Base-by-base conservation (phyloP, 2,888 invertebrate genomes). In the Drosophila pseudotalamancana region DNA sequence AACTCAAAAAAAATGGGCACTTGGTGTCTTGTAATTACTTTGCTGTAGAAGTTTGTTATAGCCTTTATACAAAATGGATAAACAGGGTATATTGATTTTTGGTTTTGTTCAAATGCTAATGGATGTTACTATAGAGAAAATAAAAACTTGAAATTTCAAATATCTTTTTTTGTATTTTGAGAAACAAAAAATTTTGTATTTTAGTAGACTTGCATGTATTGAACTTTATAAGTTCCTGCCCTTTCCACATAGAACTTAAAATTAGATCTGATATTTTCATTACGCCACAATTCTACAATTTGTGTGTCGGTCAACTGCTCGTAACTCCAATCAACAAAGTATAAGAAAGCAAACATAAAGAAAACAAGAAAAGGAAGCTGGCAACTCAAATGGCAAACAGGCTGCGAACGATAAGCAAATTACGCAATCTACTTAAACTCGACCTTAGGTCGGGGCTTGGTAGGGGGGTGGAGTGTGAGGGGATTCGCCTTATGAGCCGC, bases 341-440 rank as follows among this genome's bases (percentile, higher is more conserved):
- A 53, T n/a, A 49, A 34, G 14, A 27, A 43, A 31, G 14, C 19
- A 31, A 21, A 45, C 5, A 45, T 27, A n/a, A 19, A 25, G 8
- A 11, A 6, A 32, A 21, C 59, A 32, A 32, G 37, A n/a, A 37
- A n/a, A 23, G 46, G 3, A 55, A 61, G 45, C 56, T 53, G 25
- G 21, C 16, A 53, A 46, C 51, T 45, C 53, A 61, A 66, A 50
- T 1, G 29, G 37, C 61, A 61, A 68, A 56, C 69, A 74, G 46
- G 14, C 74, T 53, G 50, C n/a, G 39, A 74, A 51, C 46, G 54
- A 57, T 69, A 72, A 74, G 46, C 75, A 74, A 74, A 72, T 72
- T 69, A 72, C 29, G 45, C 59, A 72, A 75, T 75, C 72, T 56
- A 64, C 71, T 63, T 75, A 69, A 51, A 59, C 48, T 12, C 40